Evolutionary conservation across 2,113 vertebrate species (phyloP), one percentile per base, ranked within the genome.

Genomic region (Galemys pyrenaicus): DNA sequence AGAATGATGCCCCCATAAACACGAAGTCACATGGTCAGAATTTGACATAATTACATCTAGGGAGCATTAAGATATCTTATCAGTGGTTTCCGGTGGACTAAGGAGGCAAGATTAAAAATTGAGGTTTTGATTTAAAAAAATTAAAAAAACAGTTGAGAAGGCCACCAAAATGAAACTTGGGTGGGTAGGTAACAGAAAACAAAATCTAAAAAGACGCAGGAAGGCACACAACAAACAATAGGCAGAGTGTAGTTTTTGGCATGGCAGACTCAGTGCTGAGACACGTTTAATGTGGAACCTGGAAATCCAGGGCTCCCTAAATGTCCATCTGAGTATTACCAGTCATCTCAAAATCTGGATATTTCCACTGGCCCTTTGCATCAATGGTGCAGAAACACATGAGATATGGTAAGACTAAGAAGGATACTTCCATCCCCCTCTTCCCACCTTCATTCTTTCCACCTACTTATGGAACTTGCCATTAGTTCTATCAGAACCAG

Each of bases 231-330:
- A 26, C 5, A 41, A 62, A 74, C n/a, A n/a, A n/a, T n/a, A n/a
- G n/a, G n/a, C n/a, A 62, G 28, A 2, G 3, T 30, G 2, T 26
- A 44, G 54, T 9, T 5, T 1, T 4, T n/a, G n/a, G 22, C n/a
- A 6, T 9, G 1, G 26, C 78, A 12, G 8, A n/a, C n/a, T 46
- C 54, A 70, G 58, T 35, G 26, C n/a, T 49, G 35, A 80, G 80
- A 54, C 3, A 3, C 4, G n/a, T 4, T 17, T 28, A 16, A 35
- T 9, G n/a, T 28, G 11, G 60, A 1, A 11, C 37, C 64, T 75
- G 35, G 49, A 35, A 41, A 16, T n/a, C 10, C 11, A 17, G 13
- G 41, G 15, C 15, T 89, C 44, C 41, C 44, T n/a, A 41, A 16
- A 6, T 30, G 7, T 3, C 41, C 28, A 11, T 35, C 7, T 65